These are phyloP conservation scores for Spheniscus humboldti DNA, from an alignment of 2,797 vertebrate species.

Conservation along the genomic window DNA sequence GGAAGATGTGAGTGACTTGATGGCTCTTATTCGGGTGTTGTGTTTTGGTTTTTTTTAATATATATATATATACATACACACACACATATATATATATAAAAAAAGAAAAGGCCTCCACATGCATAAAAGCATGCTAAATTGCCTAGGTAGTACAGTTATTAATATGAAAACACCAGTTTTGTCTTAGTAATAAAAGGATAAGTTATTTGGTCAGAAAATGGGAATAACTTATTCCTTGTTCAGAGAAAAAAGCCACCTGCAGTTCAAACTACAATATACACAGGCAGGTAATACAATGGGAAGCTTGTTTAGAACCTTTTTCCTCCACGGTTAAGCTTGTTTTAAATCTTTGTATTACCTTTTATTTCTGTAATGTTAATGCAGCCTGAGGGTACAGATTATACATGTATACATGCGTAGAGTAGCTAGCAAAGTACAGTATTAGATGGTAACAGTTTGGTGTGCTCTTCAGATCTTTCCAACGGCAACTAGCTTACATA, in stretches of 20 bases:
- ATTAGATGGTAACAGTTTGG: background rate
- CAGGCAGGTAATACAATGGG: background rate
- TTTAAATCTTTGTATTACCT: background rate
- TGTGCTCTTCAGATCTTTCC: background rate
- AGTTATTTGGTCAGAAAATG: background rate
- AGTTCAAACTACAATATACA: background rate
- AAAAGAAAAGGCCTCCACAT: background rate
- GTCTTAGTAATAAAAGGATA: background rate
- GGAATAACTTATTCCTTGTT: background rate
- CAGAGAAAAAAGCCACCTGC: background rate
- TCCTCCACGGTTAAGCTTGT: background rate
- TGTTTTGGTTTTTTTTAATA: background rate
- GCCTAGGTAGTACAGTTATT: background rate
- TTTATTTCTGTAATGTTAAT: background rate
- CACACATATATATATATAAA: too few relatives aligned
- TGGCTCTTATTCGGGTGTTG: background rate
- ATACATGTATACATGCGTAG: background rate
- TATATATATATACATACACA: too few relatives aligned
- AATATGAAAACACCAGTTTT: background rate
- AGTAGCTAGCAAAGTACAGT: background rate
- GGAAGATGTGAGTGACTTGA: slow-evolving; percentile 90
- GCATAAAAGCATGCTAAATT: background rate
- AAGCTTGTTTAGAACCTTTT: background rate
- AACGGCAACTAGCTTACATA: fast-evolving
- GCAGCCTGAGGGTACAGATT: background rate